phyloP scores from a whole-genome alignment of 2,113 vertebrate species.

The Ginglymostoma cirratum region DNA sequence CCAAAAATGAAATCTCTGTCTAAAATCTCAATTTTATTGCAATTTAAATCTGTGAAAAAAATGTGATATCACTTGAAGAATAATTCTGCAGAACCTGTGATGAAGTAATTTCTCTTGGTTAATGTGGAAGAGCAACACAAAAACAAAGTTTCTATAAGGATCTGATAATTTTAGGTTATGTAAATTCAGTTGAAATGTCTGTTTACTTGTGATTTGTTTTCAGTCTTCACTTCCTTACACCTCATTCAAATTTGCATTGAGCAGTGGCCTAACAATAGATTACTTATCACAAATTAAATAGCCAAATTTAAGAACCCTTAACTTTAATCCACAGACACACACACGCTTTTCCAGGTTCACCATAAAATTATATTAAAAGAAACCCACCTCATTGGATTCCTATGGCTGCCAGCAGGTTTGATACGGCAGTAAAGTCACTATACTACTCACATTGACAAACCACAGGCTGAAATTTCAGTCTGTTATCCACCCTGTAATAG shows the following conservation, averaged over 20 bases:
- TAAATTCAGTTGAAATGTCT: not conserved
- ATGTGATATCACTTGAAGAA: not conserved
- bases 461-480: too few relatives aligned
- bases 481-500: too few relatives aligned
- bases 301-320: not conserved
- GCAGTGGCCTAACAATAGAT: not conserved
- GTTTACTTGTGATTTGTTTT: conserved; percentile 6
- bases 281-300: not conserved
- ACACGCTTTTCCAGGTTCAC: too few relatives aligned
- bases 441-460: too few relatives aligned
- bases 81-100: not conserved
- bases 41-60: not conserved
- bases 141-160: not conserved
- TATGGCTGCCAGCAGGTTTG: too few relatives aligned
- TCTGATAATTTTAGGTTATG: not conserved
- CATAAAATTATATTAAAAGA: too few relatives aligned
- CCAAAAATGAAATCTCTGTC: not conserved
- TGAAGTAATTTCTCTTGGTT: not conserved
- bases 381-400: too few relatives aligned
- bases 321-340: not conserved
- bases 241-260: not conserved
- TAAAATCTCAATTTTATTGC: too few relatives aligned
- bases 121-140: not conserved
- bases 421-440: too few relatives aligned
- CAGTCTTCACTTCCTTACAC: not conserved